Conservation (phyloP, 2,113 vertebrate species). For the Lycaon pictus region DNA sequence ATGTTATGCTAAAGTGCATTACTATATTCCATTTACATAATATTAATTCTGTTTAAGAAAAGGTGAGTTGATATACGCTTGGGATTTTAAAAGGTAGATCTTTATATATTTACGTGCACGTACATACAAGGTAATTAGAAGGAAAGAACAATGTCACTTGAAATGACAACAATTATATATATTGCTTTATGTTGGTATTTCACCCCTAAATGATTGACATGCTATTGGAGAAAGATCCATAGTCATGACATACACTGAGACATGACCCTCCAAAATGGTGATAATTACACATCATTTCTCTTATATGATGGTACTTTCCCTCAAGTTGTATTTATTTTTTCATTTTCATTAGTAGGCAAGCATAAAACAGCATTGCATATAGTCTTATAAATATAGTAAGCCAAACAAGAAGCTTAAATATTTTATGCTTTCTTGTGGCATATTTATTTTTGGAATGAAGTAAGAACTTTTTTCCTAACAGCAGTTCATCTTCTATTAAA, state of each 20-base stretch:
- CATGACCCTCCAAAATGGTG: not conserved
- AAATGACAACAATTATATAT: not conserved
- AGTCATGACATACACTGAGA: not conserved
- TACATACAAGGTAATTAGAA: not conserved
- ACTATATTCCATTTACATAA: not conserved
- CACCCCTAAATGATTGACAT: not conserved
- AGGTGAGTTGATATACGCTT: not conserved
- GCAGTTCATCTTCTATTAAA: conserved; percentile 53
- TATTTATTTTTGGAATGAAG: conserved; percentile 51
- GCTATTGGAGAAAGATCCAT: not conserved
- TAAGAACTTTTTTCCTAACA: conserved; percentile 60
- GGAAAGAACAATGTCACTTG: not conserved
- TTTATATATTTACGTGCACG: too few species aligned
- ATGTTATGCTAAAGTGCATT: not conserved
- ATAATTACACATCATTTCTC: not conserved
- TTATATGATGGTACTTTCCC: not conserved
- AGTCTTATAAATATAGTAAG: conserved; percentile 58
- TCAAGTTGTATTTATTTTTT: not conserved
- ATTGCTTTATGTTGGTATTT: not conserved
- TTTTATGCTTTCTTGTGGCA: conserved; percentile 60
- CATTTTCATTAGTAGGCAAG: not conserved
- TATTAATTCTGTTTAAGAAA: not conserved
- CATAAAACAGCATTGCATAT: not conserved
- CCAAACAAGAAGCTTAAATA: conserved; percentile 50
- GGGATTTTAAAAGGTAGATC: not conserved